Conservation (phyloP, 2,797 vertebrate genomes). For the Geotrypetes seraphini region DNA sequence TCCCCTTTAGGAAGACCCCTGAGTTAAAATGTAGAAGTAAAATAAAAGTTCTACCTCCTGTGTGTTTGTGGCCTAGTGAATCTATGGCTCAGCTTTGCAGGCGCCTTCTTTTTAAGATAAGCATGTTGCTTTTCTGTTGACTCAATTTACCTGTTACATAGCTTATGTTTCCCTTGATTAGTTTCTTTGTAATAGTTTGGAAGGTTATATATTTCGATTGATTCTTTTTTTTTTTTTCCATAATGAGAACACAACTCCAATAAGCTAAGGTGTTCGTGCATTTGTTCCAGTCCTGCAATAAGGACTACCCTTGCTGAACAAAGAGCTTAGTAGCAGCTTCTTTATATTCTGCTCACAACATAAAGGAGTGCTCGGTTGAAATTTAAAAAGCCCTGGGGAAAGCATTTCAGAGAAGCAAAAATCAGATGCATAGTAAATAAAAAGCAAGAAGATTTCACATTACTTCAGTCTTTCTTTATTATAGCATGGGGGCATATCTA, state of each 20-base stretch:
- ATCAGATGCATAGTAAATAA: constrained; percentile 38
- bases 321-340: constrained; percentile 17
- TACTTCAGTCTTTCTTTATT: constrained; percentile 21
- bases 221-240: background rate
- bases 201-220: background rate
- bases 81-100: no score
- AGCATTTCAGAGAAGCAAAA: constrained; percentile 34
- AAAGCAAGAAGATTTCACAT: constrained; percentile 31
- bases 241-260: background rate
- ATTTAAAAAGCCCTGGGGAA: constrained; percentile 32
- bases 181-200: background rate
- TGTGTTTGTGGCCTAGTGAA: no score
- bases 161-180: background rate
- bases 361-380: constrained; percentile 36
- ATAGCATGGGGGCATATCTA: constrained; percentile 17
- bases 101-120: no score
- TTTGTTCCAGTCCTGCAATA: constrained; percentile 24
- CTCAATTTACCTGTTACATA: no score
- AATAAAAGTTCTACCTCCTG: no score
- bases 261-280: constrained; percentile 19
- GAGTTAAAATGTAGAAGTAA: no score
- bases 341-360: constrained; percentile 34
- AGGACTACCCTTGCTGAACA: constrained; percentile 29
- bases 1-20: no score
- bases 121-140: no score